Evolutionary conservation across 1,140 invertebrate species (phyloP), one percentile per base, ranked within the genome.

Genomic region (Leptinotarsa undecemlineata): DNA sequence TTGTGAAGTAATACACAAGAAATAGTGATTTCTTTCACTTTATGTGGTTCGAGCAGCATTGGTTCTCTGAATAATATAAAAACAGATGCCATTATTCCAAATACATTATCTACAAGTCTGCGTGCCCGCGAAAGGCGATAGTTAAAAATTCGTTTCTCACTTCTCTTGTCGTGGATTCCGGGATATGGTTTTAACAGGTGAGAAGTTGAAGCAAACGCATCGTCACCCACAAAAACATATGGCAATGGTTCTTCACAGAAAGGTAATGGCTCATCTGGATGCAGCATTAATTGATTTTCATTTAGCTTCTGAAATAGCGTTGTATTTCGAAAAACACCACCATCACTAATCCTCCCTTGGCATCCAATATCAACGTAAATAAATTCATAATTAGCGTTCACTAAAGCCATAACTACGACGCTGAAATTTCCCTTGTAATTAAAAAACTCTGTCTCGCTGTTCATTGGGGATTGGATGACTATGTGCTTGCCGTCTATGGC

Each of bases 211-310:
- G 80, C 76, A 81, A 86, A 86, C 26, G 85, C 85, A 68, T 84
- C 82, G 76, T 85, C 85, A 69, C 75, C 83, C 62, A 85, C 77
- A 72, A 85, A 67, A 60, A 84, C 73, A 81, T 81, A 78, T 47
- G 83, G 81, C 48, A 82, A 48, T 21, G 70, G 8, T 68, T 73
- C 72, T 21, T 78, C 69, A 20, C 48, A 77, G 68, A 71, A 51
- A n/a, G 77, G 74, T 23, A 84, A 77, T 60, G 68, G 74, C 51
- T 51, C 63, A 48, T 76, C 73, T 67, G 47, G 5, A 47, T 79
- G 82, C 48, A 84, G 26, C 71, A 68, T 64, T 68, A 79, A 82
- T 76, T 19, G 76, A 79, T 76, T 80, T 79, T 78, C 71, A 42
- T 74, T 13, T n/a, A 77, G 51, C 75, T 75, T 70, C 71, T 78